Base-by-base conservation (phyloP, 2,797 vertebrate genomes). In the Coreius guichenoti region DNA sequence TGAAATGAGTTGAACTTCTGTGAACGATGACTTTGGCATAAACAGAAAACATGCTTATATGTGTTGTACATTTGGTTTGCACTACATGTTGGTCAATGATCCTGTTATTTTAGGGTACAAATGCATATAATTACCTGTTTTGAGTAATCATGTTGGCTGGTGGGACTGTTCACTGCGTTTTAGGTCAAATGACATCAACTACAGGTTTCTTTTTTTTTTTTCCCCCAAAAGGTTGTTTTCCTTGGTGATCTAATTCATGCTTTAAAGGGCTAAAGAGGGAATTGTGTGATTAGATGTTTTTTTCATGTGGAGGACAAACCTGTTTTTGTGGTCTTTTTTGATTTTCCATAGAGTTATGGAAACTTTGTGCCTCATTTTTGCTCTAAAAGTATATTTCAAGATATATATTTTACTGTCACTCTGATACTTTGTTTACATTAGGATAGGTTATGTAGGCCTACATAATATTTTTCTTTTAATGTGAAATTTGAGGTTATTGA, bases 51-150 rank as follows among this genome's bases (percentile, higher is more conserved):
- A 43, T 56, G 51, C 74, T 77, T 26, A 5, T 21, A 26, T 78
- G 6, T 11, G 0, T 43, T 61, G 23, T 23, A 19, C 54, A 61
- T 43, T 58, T 39, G 5, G 13, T 78, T 78, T 61, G 54, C 75
- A 58, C 23, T 78, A 78, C 54, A 61, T 78, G 33, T n/a, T 43
- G 54, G 61, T 77, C 49, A 56, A 36, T 36, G 31, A 76, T 8
- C 31, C 6, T 76, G 23, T 26, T 43, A 19, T 16, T 43, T 61
- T 19, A 56, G 39, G 33, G 54, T 6, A 26, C 23, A 61, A 17
- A 65, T 36, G 67, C 21, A 8, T 16, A n/a, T 36, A 36, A 36
- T 23, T 33, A 23, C 33, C 54, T 43, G 54, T 26, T 78, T 43
- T 61, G 16, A 36, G 56, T 39, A 54, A 54, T 75, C 8, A 61